Evolutionary conservation across 2,797 vertebrate species (phyloP), one percentile per base, ranked within the genome.

Genomic region (Rousettus madagascariensis): DNA sequence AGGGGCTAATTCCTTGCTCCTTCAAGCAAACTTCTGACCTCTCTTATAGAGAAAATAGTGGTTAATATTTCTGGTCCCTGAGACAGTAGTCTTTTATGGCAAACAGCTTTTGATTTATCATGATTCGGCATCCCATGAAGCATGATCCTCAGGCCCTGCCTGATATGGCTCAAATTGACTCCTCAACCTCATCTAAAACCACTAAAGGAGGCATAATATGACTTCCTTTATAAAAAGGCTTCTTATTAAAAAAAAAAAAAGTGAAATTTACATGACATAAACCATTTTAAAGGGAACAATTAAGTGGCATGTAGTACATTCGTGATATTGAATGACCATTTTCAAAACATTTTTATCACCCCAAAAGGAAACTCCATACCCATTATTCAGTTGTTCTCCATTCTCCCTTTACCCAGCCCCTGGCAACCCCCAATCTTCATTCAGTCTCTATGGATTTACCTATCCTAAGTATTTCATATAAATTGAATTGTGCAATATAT

Each of bases 71-170:
- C 55, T 80, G 53, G 59, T 53, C 49, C 65, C 61, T 49, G 17
- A 94, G 41, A 80, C 19, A 89, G 33, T 90, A 33, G 17, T 69
- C 53, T 68, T 49, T 80, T 9, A 43, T 30, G 26, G 51, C 59
- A 74, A 86, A 86, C 38, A 59, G 43, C 2, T 83, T 95, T 96
- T 66, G 38, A 92, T 72, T 68, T 20, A 69, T 78, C 41, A 55
- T 88, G 33, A 46, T 71, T 82, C 82, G 85, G 53, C 15, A 82
- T 90, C 55, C 84, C 63, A 19, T 75, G 46, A 86, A 33, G 30
- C 4, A 51, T 77, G 22, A 63, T 75, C 22, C 20, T 57, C 69
- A 91, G 49, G 49, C 3, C 6, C 71, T 88, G 11, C 30, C 9
- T 46, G 43, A 66, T 33, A 55, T 19, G 74, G 8, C 33, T 66